A percentile compares a stretch with the other conserved stretches of the same genome.
phyloP scores from a whole-genome alignment of 2,113 vertebrate species.

The Brachypodius melanocephalos region DNA sequence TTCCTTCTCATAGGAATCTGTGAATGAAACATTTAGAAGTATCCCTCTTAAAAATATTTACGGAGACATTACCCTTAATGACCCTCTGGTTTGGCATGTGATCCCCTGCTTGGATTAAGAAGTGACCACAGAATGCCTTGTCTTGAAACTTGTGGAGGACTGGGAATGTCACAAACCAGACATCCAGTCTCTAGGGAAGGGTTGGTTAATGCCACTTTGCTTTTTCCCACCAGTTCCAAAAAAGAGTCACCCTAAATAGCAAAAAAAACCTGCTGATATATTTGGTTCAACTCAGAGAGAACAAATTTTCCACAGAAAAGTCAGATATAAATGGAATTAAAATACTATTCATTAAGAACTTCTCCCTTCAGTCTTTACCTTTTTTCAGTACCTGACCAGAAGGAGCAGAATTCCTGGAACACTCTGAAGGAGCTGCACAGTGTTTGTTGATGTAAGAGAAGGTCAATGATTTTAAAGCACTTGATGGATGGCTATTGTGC shows the following conservation, averaged over 20 bases:
- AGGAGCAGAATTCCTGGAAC: slow-evolving; percentile 41
- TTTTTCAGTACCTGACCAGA: slow-evolving; percentile 46
- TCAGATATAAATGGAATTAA: slow-evolving; percentile 1
- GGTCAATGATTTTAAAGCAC: slow-evolving; percentile 35
- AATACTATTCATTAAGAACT: slow-evolving; percentile 29
- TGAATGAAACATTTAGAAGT: slow-evolving; percentile 40
- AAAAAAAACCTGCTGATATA: slow-evolving; percentile 14
- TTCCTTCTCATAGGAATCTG: slow-evolving; percentile 89
- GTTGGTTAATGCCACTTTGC: slow-evolving; percentile 44
- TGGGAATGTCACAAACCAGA: slow-evolving; percentile 44
- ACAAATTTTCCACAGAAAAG: slow-evolving; percentile 33
- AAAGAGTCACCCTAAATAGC: slow-evolving; percentile 40
- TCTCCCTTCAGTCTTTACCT: neutral
- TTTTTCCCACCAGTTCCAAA: slow-evolving; percentile 58
- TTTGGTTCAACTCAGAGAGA: slow-evolving; percentile 32
- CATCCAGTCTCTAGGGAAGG: slow-evolving; percentile 19
- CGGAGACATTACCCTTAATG: slow-evolving; percentile 34
- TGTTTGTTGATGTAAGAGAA: slow-evolving; percentile 37
- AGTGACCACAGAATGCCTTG: slow-evolving; percentile 48
- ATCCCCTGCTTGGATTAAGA: slow-evolving; percentile 28
- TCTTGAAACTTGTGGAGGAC: slow-evolving; percentile 32
- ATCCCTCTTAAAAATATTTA: slow-evolving; percentile 17
- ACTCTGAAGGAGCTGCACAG: neutral
- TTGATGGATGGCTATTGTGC: slow-evolving; percentile 20
- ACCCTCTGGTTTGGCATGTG: slow-evolving; percentile 28